phyloP scores from a whole-genome alignment of 2,113 vertebrate species.

The Parus major region DNA sequence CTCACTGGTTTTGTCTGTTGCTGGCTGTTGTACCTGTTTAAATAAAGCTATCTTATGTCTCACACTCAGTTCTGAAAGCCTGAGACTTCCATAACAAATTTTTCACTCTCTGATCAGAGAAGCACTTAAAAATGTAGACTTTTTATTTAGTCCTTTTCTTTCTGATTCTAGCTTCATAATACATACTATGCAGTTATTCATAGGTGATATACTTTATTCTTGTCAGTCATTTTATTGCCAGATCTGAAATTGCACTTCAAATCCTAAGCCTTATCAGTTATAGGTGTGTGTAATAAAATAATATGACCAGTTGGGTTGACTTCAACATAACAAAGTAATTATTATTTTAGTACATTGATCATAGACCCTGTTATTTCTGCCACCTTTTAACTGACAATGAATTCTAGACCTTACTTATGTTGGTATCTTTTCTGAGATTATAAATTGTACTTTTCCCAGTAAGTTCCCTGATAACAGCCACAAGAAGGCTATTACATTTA shows the following conservation, averaged over 20 bases:
- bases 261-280: background rate
- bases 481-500: background rate
- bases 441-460: background rate
- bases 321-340: background rate
- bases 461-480: background rate
- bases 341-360: background rate
- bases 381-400: background rate
- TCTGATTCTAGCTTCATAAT: background rate
- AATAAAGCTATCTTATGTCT: background rate
- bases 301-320: background rate
- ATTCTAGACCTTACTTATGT: background rate
- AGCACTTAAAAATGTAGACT: background rate
- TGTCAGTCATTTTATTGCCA: background rate
- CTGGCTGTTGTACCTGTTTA: background rate
- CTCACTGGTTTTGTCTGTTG: background rate
- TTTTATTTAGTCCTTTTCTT: background rate
- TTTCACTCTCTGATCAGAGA: background rate
- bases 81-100: background rate
- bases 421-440: background rate
- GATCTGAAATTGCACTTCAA: background rate
- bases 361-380: background rate
- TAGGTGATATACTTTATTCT: background rate
- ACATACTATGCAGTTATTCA: background rate
- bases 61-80: background rate
- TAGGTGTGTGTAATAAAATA: background rate